Evolutionary conservation across 2,113 vertebrate species (phyloP).

Genomic region (Mobula birostris): DNA sequence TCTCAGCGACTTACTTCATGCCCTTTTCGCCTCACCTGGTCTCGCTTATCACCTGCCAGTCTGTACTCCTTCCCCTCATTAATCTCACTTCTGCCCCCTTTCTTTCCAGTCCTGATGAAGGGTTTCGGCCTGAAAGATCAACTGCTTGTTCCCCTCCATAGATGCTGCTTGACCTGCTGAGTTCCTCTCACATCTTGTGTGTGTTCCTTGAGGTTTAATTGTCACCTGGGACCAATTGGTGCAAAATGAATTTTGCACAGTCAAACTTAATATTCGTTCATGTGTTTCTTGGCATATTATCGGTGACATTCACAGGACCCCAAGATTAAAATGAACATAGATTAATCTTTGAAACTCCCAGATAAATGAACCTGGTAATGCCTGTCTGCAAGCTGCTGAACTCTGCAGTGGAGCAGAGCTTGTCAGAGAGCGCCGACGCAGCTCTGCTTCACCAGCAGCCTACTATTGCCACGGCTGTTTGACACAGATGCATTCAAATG

Average conservation of each 20-base stretch:
- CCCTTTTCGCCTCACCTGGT: too few species aligned
- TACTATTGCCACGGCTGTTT: slow-evolving; percentile 17
- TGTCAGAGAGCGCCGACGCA: background rate
- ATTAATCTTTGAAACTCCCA: slow-evolving; percentile 4
- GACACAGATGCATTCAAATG: background rate
- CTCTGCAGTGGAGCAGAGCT: background rate
- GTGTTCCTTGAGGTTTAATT: too few species aligned
- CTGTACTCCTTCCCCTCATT: too few species aligned
- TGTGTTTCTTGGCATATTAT: background rate
- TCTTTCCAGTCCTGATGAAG: too few species aligned
- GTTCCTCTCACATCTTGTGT: too few species aligned
- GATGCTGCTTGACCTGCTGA: too few species aligned
- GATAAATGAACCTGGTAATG: background rate
- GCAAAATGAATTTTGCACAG: background rate
- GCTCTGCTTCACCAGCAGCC: slow-evolving; percentile 1
- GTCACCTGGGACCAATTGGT: background rate
- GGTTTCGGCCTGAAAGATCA: too few species aligned
- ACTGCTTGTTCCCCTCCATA: too few species aligned
- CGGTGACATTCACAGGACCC: background rate
- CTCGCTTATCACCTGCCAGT: too few species aligned
- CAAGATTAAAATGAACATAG: background rate
- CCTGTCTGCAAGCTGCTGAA: background rate
- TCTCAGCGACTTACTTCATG: too few species aligned
- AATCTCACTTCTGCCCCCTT: too few species aligned
- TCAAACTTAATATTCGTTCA: background rate